Evolutionary conservation across 2,888 invertebrate species (phyloP).

Genomic region (Napeogenes sylphis): DNA sequence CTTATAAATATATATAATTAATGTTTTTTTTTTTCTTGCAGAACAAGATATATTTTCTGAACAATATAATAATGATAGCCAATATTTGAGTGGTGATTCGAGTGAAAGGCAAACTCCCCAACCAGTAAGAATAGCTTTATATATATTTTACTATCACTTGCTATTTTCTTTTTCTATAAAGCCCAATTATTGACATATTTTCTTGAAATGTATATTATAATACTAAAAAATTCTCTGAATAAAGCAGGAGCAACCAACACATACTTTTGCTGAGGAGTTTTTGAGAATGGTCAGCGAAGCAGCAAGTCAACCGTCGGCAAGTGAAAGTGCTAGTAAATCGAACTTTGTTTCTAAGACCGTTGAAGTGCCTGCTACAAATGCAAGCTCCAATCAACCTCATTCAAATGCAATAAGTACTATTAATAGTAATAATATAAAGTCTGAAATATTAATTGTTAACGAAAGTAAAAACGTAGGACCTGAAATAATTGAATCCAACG

Average conservation of each 20-base stretch:
- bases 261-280: constrained; percentile 69
- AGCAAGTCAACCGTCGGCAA: constrained; percentile 57
- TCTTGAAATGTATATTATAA: too few species aligned
- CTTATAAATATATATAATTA: background rate
- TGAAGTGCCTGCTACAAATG: constrained; percentile 50
- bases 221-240: background rate
- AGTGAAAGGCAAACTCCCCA: constrained; percentile 75
- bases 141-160: background rate
- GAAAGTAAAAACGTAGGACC: constrained; percentile 63
- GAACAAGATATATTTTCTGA: constrained; percentile 74
- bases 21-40: constrained; percentile 42
- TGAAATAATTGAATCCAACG: constrained; percentile 60
- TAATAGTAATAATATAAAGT: constrained; percentile 69
- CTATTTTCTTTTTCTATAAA: background rate
- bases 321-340: constrained; percentile 52
- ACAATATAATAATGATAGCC: constrained; percentile 61
- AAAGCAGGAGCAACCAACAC: constrained; percentile 44
- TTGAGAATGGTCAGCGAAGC: constrained; percentile 67
- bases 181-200: too few species aligned
- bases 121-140: constrained; percentile 53
- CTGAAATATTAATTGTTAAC: constrained; percentile 65
- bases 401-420: constrained; percentile 62
- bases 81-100: constrained; percentile 63
- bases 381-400: constrained; percentile 57
- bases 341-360: constrained; percentile 51